Percentiles rank a stretch among this genome's conserved stretches.
Conservation (phyloP, 2,797 vertebrate species). For the Microchirus variegatus region DNA sequence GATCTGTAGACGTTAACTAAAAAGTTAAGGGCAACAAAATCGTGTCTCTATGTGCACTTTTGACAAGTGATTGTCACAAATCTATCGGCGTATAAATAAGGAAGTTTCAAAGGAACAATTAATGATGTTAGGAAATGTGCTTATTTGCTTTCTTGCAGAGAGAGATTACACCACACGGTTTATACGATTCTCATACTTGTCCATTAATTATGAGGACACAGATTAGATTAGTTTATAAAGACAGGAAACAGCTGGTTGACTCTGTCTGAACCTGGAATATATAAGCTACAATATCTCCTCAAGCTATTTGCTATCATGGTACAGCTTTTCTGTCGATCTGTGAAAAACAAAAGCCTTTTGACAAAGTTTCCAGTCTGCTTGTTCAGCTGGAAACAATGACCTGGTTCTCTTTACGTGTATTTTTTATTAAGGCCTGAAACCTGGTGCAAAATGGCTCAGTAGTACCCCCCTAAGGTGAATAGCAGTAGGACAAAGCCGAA, state of each 20-base stretch:
- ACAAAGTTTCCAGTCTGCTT: too few relatives aligned
- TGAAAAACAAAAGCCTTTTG: too few relatives aligned
- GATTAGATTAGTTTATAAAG: not conserved
- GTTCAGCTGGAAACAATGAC: too few relatives aligned
- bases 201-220: not conserved
- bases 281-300: too few relatives aligned
- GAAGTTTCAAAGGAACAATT: slow-evolving; percentile 7
- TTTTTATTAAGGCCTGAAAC: too few relatives aligned
- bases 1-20: slow-evolving; percentile 15
- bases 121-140: not conserved
- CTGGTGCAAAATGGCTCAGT: too few relatives aligned
- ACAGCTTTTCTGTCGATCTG: too few relatives aligned
- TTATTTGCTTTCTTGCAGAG: slow-evolving; percentile 1
- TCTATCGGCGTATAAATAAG: slow-evolving; percentile 21
- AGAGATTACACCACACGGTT: not conserved
- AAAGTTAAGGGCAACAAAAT: slow-evolving; percentile 2
- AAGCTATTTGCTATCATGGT: too few relatives aligned
- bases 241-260: not conserved
- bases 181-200: not conserved
- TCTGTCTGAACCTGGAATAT: too few relatives aligned
- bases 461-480: too few relatives aligned
- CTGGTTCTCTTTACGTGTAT: too few relatives aligned
- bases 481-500: too few relatives aligned
- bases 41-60: slow-evolving; percentile 52
- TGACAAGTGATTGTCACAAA: slow-evolving; percentile 32